A percentile compares a stretch with the other conserved stretches of the same genome.
These are phyloP conservation scores for Sciurus niger DNA, from an alignment of 2,113 vertebrate genomes.

Conservation along the genomic window DNA sequence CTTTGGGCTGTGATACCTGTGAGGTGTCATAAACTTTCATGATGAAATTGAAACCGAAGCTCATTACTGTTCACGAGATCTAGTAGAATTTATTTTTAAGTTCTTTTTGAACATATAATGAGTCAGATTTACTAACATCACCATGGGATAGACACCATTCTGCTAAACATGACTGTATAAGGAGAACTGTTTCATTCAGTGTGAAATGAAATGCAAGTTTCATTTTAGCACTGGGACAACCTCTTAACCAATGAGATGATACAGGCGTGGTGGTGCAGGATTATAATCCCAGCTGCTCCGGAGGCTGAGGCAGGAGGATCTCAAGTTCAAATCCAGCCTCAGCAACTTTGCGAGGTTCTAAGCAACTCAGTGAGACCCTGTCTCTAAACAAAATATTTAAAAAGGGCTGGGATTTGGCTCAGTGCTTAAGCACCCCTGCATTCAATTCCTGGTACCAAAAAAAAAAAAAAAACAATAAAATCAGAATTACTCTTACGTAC, in stretches of 20 bases:
- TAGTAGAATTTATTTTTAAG: conserved; percentile 42
- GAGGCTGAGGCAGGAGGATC: no score
- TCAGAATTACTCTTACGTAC: neutral
- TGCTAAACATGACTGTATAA: neutral
- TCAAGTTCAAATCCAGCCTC: no score
- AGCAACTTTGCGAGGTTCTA: no score
- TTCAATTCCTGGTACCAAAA: neutral
- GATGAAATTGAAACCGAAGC: neutral
- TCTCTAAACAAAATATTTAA: no score
- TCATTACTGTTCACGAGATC: neutral
- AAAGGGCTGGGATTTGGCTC: no score
- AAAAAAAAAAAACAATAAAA: conserved; percentile 49
- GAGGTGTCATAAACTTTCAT: neutral
- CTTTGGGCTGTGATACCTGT: neutral
- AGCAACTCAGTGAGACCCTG: no score
- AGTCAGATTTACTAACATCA: conserved; percentile 25
- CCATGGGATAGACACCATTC: neutral
- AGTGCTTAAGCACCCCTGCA: no score
- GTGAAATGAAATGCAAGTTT: conserved; percentile 24
- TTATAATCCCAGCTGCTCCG: no score
- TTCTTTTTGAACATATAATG: neutral
- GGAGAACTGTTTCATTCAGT: conserved; percentile 38
- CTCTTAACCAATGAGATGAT: conserved; percentile 21
- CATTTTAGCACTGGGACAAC: neutral
- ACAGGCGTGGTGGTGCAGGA: neutral